Evolutionary conservation across 2,113 vertebrate species (phyloP).

Genomic region (Neotoma lepida): DNA sequence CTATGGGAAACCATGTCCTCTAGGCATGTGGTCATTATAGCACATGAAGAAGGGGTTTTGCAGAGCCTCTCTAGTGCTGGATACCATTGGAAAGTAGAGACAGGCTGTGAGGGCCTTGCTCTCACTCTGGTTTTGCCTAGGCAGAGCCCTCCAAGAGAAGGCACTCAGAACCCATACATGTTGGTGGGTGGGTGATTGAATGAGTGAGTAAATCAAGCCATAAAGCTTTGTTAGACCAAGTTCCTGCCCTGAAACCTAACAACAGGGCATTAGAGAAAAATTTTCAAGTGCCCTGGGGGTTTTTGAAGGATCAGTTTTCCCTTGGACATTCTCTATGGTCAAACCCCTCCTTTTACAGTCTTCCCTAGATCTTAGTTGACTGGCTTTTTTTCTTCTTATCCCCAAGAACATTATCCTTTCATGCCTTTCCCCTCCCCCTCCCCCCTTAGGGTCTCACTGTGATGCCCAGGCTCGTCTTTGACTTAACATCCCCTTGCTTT

Average conservation of each 20-base stretch:
- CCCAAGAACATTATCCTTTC: not conserved
- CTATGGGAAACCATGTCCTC: not conserved
- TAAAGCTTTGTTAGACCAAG: not conserved
- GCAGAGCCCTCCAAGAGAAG: too few relatives aligned
- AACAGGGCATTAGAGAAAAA: not conserved
- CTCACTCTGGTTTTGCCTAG: not conserved
- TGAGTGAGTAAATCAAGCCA: not conserved
- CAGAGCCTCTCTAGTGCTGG: not conserved
- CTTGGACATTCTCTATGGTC: not conserved
- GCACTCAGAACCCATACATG: not conserved
- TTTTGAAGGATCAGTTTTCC: not conserved
- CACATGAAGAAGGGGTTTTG: not conserved
- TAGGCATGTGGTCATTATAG: not conserved
- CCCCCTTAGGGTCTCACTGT: not conserved
- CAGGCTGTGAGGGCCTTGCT: not conserved
- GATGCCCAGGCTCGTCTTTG: not conserved
- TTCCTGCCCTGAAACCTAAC: not conserved
- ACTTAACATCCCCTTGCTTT: not conserved
- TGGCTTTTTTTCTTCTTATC: not conserved
- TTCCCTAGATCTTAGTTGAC: not conserved
- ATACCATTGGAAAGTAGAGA: not conserved
- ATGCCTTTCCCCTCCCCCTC: not conserved
- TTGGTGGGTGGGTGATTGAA: not conserved
- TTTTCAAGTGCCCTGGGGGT: not conserved
- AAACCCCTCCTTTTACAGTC: not conserved